Percentiles rank a stretch among this genome's conserved stretches.
Evolutionary conservation across 2,888 invertebrate genomes (phyloP).

Genomic region (Andricus curvator): DNA sequence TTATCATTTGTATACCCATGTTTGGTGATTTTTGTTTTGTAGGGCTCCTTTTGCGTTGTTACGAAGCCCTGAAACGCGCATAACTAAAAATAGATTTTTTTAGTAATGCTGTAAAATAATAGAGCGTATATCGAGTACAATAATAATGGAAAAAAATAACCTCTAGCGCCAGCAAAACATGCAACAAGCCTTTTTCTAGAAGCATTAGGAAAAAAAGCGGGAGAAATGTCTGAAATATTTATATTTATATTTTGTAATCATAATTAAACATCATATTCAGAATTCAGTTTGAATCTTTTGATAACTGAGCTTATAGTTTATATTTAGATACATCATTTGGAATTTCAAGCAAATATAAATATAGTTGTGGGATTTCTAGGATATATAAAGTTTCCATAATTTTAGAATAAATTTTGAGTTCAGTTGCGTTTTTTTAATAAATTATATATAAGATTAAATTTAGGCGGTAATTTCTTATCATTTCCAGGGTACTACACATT

Average conservation of each 20-base stretch:
- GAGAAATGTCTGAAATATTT: not conserved
- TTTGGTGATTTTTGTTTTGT: not conserved
- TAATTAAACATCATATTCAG: not conserved
- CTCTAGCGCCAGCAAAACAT: not conserved
- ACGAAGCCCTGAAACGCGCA: not conserved
- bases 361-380: too few relatives aligned
- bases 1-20: slow-evolving; percentile 48
- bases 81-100: not conserved
- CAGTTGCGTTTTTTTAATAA: not conserved
- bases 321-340: too few relatives aligned
- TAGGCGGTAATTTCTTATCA: too few relatives aligned
- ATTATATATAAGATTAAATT: too few relatives aligned
- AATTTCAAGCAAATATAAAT: too few relatives aligned
- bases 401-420: not conserved
- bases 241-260: not conserved
- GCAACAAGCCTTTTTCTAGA: not conserved
- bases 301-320: too few relatives aligned
- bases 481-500: too few relatives aligned
- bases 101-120: not conserved
- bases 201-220: not conserved
- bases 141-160: not conserved
- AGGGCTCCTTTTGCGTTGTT: not conserved
- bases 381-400: too few relatives aligned
- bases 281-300: not conserved
- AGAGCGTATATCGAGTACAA: not conserved